Evolutionary conservation across 2,113 vertebrate species (phyloP).

Genomic region (Zosterops pallidus): DNA sequence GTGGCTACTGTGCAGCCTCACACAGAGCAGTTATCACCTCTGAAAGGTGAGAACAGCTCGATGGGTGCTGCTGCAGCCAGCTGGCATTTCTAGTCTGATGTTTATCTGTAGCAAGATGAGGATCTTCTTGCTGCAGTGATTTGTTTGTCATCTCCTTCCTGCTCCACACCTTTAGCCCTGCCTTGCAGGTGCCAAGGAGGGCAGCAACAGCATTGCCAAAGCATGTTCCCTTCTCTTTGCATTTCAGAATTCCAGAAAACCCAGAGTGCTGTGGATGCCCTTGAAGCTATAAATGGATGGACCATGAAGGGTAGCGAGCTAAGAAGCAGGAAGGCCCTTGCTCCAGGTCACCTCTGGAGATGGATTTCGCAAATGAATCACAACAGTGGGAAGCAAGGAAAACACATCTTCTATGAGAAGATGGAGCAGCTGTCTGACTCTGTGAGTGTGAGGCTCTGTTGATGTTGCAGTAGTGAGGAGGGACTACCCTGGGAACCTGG

Average conservation of each 20-base stretch:
- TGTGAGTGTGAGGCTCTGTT: neutral
- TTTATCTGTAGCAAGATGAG: neutral
- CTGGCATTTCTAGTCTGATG: neutral
- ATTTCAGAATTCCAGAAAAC: conserved; percentile 79
- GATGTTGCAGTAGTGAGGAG: neutral
- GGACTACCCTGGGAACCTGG: neutral
- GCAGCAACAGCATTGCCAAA: neutral
- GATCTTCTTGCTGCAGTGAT: neutral
- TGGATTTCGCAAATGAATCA: conserved; percentile 71
- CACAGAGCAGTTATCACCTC: neutral
- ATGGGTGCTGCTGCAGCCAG: neutral
- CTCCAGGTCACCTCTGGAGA: conserved; percentile 76
- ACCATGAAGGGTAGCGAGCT: conserved; percentile 36
- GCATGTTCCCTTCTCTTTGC: neutral
- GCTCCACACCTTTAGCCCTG: neutral
- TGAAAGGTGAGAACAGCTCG: neutral
- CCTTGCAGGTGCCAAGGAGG: neutral
- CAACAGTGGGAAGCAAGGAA: neutral
- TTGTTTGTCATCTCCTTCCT: neutral
- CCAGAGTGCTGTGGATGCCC: conserved; percentile 64
- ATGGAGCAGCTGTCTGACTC: neutral
- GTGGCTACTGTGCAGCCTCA: neutral
- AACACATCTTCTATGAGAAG: neutral
- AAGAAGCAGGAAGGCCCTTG: conserved; percentile 75
- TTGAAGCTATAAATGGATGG: conserved; percentile 53